phyloP scores from a whole-genome alignment of 2,797 vertebrate species.

The Poliocrania exsul region DNA sequence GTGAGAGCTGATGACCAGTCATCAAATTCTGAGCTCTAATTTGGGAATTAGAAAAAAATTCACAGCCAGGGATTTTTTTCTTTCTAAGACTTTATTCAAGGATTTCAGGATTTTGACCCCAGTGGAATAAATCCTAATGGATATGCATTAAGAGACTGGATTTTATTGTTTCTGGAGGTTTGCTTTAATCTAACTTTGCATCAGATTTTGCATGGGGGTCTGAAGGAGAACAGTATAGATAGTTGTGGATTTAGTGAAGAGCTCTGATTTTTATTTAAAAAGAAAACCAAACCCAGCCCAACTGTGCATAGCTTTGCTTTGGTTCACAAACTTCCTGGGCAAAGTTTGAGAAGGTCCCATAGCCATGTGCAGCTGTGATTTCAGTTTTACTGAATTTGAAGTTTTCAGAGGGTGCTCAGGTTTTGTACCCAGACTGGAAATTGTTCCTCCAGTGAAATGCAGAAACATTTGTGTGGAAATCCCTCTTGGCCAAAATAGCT shows the following conservation, averaged over 20 bases:
- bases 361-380: not conserved
- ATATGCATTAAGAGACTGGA: not conserved
- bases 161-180: not conserved
- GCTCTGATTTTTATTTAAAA: not conserved
- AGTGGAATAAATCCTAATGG: not conserved
- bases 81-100: not conserved
- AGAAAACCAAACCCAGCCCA: not conserved
- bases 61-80: not conserved
- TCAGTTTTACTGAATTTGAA: not conserved
- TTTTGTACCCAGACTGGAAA: slow-evolving; percentile 21
- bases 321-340: not conserved
- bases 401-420: slow-evolving; percentile 9
- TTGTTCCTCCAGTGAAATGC: slow-evolving; percentile 30
- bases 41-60: not conserved
- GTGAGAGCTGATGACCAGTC: not conserved
- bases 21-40: not conserved
- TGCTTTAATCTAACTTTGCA: not conserved
- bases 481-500: slow-evolving; percentile 52
- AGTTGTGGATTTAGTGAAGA: not conserved
- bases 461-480: slow-evolving; percentile 66
- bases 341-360: not conserved
- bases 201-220: not conserved
- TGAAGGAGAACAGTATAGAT: not conserved
- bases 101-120: not conserved
- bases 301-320: not conserved